A percentile compares a stretch with the other conserved stretches of the same genome.
These are phyloP conservation scores for Jaculus jaculus DNA, from an alignment of 2,113 vertebrate genomes.

Conservation along the genomic window DNA sequence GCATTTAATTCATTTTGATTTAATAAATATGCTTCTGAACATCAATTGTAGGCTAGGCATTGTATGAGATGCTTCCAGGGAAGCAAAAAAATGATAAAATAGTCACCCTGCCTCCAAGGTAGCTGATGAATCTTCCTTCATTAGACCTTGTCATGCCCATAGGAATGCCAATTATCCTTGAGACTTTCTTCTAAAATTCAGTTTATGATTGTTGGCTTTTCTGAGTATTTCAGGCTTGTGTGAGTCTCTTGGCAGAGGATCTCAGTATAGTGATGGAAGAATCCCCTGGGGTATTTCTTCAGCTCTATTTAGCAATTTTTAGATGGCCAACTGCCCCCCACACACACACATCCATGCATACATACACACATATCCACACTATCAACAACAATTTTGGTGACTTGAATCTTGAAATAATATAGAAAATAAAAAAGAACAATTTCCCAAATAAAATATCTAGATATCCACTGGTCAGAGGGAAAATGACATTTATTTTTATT, in stretches of 20 bases:
- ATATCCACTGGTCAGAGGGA: neutral
- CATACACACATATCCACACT: neutral
- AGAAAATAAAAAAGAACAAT: neutral
- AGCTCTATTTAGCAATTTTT: neutral
- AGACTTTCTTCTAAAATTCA: neutral
- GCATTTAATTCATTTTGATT: conserved; percentile 34
- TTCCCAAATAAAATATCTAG: neutral
- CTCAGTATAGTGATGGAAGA: neutral
- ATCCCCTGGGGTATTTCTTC: neutral
- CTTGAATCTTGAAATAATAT: conserved; percentile 26
- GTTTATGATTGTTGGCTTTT: neutral
- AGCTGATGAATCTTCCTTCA: neutral
- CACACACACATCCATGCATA: neutral
- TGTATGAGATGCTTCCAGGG: neutral
- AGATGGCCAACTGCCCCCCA: neutral
- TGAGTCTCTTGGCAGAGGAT: neutral
- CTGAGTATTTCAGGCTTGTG: neutral
- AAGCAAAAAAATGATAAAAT: neutral
- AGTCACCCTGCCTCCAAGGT: neutral
- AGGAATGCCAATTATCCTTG: neutral
- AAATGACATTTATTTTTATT: neutral
- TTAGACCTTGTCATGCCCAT: neutral
- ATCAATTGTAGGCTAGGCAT: neutral
- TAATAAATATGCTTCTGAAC: conserved; percentile 30
- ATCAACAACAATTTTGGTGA: neutral